These are phyloP conservation scores for Accipiter virgatus DNA, from an alignment of 2,113 vertebrate species.

Conservation along the genomic window DNA sequence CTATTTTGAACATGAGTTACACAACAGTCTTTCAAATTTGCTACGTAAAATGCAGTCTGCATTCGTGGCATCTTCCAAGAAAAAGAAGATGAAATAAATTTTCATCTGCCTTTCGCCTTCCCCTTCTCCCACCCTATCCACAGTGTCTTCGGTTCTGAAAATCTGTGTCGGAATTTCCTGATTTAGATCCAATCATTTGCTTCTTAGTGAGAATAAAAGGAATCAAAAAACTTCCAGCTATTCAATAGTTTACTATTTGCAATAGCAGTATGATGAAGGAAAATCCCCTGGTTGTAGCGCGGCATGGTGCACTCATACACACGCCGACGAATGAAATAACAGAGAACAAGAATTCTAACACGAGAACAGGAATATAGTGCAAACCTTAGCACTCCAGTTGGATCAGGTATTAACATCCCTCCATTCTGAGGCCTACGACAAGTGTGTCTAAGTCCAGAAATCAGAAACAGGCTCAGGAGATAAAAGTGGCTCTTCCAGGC, in stretches of 20 bases:
- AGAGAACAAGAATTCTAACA: background rate
- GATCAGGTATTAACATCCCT: background rate
- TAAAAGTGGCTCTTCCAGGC: background rate
- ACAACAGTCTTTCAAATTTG: constrained; percentile 33
- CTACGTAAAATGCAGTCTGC: background rate
- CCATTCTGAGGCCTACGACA: background rate
- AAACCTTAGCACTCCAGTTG: background rate
- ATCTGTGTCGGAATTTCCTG: background rate
- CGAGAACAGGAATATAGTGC: rapidly evolving
- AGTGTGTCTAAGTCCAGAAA: background rate
- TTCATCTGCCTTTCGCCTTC: background rate
- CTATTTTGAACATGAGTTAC: constrained; percentile 61
- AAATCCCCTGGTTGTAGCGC: background rate
- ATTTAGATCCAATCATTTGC: background rate
- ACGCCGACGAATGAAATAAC: background rate
- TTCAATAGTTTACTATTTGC: background rate
- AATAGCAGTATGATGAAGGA: background rate
- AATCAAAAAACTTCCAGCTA: background rate
- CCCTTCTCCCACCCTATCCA: background rate
- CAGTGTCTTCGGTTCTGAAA: background rate
- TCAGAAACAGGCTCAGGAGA: background rate
- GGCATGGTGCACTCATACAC: rapidly evolving
- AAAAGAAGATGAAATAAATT: background rate
- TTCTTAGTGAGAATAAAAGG: background rate
- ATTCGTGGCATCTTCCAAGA: background rate